Evolutionary conservation across 2,888 invertebrate species (phyloP), one percentile per base, ranked within the genome.

Genomic region (Mythimna vitellina): DNA sequence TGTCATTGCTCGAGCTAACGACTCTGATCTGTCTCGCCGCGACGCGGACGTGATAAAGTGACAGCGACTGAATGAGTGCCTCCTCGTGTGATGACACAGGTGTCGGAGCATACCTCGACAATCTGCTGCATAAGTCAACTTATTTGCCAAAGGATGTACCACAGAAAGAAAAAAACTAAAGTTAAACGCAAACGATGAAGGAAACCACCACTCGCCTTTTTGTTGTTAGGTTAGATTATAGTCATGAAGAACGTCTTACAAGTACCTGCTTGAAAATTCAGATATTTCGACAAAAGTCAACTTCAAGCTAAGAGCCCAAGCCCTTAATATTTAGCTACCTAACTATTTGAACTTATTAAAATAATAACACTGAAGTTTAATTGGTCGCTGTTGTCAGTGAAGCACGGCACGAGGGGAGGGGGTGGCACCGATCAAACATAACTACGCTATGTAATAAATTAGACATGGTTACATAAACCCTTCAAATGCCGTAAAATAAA

Each of bases 21-120:
- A 62, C 67, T 72, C 70, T 67, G 60, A 71, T 76, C 70, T 72
- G 60, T 38, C 53, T 29, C 22, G 29, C 53, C 65, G 72, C 63
- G 72, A 63, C 78, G 82, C 72, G 82, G 72, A 63, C 78, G 82
- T 75, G 82, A 78, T 78, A 65, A 70, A 78, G 72, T 81, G 72
- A 70, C 72, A 32, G 60, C 63, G 51, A 32, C 38, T 63, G 49
- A 51, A 46, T 57, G 66, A 51, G 49, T 51, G 49, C 20, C 49
- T 51, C 46, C 46, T 20, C 46, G 49, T 20, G 49, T 53, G 38
- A 1, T 42, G 61, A 22, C 32, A 22, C 57, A 35, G 35, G 42
- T 29, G 51, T n/a, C 25, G 20, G 12, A 49, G 9, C 8, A 42
- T 38, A 56, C 32, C 32, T 38, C 12, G 14, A 68, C 46, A n/a